A percentile compares a stretch with the other conserved stretches of the same genome.
These are phyloP conservation scores for Pteromalus puparum DNA, from an alignment of 1,140 invertebrate species.

Conservation along the genomic window DNA sequence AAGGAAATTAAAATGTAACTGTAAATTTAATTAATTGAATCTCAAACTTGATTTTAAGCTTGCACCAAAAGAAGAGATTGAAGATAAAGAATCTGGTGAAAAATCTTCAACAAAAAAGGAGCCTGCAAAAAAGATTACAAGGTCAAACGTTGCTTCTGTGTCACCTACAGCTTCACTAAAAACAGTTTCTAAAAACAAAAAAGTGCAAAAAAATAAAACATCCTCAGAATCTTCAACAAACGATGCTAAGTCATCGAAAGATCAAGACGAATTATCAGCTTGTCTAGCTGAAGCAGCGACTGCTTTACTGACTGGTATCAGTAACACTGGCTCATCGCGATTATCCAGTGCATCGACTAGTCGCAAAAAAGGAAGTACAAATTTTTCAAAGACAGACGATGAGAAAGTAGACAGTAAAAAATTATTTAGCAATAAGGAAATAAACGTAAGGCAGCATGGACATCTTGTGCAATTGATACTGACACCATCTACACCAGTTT, in stretches of 20 bases:
- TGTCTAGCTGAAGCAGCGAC: slow-evolving; percentile 71
- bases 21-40: background rate
- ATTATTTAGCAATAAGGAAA: slow-evolving; percentile 77
- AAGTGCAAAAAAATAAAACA: slow-evolving; percentile 59
- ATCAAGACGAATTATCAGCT: slow-evolving; percentile 66
- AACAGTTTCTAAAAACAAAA: slow-evolving; percentile 61
- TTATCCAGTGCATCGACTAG: slow-evolving; percentile 56
- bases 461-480: slow-evolving; percentile 82
- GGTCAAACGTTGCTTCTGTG: slow-evolving; percentile 60
- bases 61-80: slow-evolving; percentile 40
- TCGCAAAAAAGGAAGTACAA: slow-evolving; percentile 67
- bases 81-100: slow-evolving; percentile 42
- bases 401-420: slow-evolving; percentile 68
- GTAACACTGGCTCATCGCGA: slow-evolving; percentile 16
- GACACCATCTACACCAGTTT: slow-evolving; percentile 74
- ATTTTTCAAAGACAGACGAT: slow-evolving; percentile 59
- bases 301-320: slow-evolving; percentile 63
- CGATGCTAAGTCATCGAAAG: slow-evolving; percentile 59
- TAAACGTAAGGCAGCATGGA: slow-evolving; percentile 78
- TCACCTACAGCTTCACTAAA: slow-evolving; percentile 46
- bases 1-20: too few relatives aligned
- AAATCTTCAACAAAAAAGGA: slow-evolving; percentile 52
- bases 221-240: slow-evolving; percentile 54
- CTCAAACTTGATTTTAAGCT: slow-evolving; percentile 26
- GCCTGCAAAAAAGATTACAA: slow-evolving; percentile 57